Percentiles rank a stretch among this genome's conserved stretches.
phyloP scores from a whole-genome alignment of 2,113 vertebrate species.

The Struthidea cinerea region DNA sequence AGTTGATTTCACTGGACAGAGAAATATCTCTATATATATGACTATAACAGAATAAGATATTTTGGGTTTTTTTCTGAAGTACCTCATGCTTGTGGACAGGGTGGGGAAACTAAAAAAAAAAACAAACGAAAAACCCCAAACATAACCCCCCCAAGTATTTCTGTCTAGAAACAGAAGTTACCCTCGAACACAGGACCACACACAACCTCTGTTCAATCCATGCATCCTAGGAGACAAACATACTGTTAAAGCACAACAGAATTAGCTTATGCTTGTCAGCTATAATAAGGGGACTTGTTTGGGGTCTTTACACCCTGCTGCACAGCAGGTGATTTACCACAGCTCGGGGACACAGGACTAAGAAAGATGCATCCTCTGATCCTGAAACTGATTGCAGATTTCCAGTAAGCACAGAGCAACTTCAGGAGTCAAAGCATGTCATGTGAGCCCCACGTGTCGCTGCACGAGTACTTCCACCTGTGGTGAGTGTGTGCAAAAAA shows the following conservation, averaged over 20 bases:
- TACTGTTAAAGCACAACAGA: neutral
- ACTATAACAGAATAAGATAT: neutral
- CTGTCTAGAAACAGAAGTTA: neutral
- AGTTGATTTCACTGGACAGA: neutral
- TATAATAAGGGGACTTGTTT: neutral
- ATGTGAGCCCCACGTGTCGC: rapidly evolving
- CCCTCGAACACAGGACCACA: rapidly evolving
- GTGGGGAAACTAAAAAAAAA: neutral
- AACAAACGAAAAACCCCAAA: neutral
- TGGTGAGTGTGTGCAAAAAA: neutral
- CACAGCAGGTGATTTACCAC: neutral
- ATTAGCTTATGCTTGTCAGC: neutral
- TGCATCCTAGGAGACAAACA: neutral
- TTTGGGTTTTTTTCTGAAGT: neutral
- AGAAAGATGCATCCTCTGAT: neutral
- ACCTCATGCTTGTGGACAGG: neutral
- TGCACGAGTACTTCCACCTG: rapidly evolving
- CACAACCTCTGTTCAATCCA: neutral
- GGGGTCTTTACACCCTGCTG: neutral
- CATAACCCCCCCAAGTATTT: neutral
- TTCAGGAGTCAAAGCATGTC: neutral
- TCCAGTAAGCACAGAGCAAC: neutral
- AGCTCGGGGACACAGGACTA: neutral
- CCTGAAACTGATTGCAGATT: neutral
- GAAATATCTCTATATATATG: neutral